These are phyloP conservation scores for Xanthia togata DNA, from an alignment of 2,888 invertebrate species.

Conservation along the genomic window DNA sequence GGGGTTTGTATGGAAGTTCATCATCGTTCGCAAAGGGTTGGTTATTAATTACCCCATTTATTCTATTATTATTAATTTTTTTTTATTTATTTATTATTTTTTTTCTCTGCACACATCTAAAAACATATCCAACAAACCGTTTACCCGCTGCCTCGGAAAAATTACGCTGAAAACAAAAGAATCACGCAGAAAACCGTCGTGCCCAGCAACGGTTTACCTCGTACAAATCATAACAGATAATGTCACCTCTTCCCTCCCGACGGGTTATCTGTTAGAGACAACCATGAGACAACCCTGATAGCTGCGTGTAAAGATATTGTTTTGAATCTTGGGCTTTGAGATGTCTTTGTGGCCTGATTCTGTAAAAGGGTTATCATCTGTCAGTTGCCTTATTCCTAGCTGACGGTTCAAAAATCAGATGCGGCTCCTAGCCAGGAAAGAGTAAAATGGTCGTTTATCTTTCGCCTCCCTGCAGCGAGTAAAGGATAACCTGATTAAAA, in stretches of 20 bases:
- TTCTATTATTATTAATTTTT: too few species aligned
- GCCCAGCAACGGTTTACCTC: background rate
- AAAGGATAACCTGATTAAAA: too few species aligned
- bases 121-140: background rate
- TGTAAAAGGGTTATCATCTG: constrained; percentile 1
- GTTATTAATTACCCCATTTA: too few species aligned
- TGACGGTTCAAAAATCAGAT: background rate
- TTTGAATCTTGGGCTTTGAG: background rate
- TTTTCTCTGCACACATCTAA: too few species aligned
- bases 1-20: too few species aligned
- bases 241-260: constrained; percentile 20
- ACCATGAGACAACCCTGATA: background rate
- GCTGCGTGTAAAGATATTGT: constrained; percentile 20
- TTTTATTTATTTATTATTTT: too few species aligned
- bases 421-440: background rate
- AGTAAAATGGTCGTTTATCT: background rate
- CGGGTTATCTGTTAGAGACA: constrained; percentile 20
- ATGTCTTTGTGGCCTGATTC: background rate
- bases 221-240: constrained; percentile 23
- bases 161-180: constrained; percentile 25
- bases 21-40: too few species aligned
- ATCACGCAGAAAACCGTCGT: constrained; percentile 1
- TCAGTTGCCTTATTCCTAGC: background rate
- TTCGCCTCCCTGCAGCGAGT: too few species aligned
- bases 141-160: background rate